Conservation (phyloP, 2,888 invertebrate genomes). For the Argynnis bischoffii region DNA sequence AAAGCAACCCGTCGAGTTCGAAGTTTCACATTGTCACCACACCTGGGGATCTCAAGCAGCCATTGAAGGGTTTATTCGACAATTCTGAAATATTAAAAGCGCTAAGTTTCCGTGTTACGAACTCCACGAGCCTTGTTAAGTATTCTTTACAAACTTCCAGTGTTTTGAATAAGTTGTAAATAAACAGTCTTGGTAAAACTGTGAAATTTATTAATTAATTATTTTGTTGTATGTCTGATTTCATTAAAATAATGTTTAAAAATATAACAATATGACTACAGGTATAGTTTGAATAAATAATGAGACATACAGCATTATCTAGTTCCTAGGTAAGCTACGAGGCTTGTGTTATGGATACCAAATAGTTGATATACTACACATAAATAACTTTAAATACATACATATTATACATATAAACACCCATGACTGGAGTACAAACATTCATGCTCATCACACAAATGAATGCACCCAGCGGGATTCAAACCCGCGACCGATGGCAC, state of each 20-base stretch:
- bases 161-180: constrained; percentile 37
- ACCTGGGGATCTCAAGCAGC: constrained; percentile 73
- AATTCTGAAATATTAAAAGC: constrained; percentile 50
- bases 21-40: constrained; percentile 45
- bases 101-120: constrained; percentile 32
- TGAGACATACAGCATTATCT: no score
- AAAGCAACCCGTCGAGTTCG: constrained; percentile 2
- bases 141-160: constrained; percentile 36
- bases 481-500: no score
- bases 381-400: no score
- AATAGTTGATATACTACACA: no score
- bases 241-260: neutral
- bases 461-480: no score
- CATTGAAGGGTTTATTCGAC: constrained; percentile 65
- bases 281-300: no score
- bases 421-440: no score
- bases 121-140: constrained; percentile 32
- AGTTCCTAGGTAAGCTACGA: no score
- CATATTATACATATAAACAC: no score
- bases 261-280: no score
- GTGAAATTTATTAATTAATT: constrained; percentile 20
- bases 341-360: no score
- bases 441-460: no score
- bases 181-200: constrained; percentile 27
- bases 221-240: constrained; percentile 4